These are phyloP conservation scores for Drosophila nigrodunni DNA, from an alignment of 1,140 invertebrate species.

Conservation along the genomic window DNA sequence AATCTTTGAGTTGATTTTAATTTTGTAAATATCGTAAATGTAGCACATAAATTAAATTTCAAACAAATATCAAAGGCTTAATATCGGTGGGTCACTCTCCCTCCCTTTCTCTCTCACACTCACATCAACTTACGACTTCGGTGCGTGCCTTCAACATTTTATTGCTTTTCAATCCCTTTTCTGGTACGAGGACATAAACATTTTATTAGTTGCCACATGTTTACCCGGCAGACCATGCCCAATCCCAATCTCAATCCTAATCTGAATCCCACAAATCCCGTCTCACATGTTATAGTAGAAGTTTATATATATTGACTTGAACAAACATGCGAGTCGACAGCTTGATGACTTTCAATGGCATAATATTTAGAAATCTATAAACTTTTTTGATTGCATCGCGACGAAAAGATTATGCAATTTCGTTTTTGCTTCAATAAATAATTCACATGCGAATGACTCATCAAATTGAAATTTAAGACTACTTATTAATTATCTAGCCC, in stretches of 20 bases:
- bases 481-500: too few species aligned
- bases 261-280: slow-evolving; percentile 38
- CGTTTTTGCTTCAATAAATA: not conserved
- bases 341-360: not conserved
- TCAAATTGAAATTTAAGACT: not conserved
- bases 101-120: too few species aligned
- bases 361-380: slow-evolving; percentile 4
- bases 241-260: too few species aligned
- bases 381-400: slow-evolving; percentile 1
- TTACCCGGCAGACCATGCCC: slow-evolving; percentile 32
- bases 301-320: slow-evolving; percentile 3
- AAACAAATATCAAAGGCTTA: slow-evolving; percentile 71
- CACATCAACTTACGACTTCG: slow-evolving; percentile 24
- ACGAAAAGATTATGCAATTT: not conserved
- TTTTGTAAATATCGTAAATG: slow-evolving; percentile 71
- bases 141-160: slow-evolving; percentile 55
- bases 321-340: slow-evolving; percentile 34
- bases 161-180: slow-evolving; percentile 71
- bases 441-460: not conserved
- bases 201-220: slow-evolving; percentile 78
- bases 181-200: slow-evolving; percentile 60
- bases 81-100: slow-evolving; percentile 53
- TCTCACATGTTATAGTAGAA: too few species aligned
- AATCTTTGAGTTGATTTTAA: slow-evolving; percentile 66
- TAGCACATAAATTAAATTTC: slow-evolving; percentile 75